phyloP scores from a whole-genome alignment of 2,113 vertebrate species.

The Cyanistes caeruleus region DNA sequence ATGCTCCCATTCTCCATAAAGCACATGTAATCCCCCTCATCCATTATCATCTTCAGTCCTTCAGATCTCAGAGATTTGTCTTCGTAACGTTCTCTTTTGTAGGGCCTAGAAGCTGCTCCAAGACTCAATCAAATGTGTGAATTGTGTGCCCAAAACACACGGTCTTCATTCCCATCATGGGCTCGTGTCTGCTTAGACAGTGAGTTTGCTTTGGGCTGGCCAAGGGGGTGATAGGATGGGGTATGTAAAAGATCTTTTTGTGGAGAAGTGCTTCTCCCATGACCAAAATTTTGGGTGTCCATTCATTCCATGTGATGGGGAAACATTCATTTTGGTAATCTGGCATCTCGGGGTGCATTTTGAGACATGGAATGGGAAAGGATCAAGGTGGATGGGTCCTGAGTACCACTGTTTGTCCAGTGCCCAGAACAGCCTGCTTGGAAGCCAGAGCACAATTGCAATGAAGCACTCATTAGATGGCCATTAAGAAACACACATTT shows the following conservation, averaged over 20 bases:
- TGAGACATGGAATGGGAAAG: not conserved
- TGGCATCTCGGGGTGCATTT: not conserved
- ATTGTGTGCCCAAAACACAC: accelerated
- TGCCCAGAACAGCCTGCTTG: not conserved
- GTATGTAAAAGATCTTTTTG: not conserved
- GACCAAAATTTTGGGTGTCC: not conserved
- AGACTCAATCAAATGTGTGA: accelerated
- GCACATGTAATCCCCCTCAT: not conserved
- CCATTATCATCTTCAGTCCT: not conserved
- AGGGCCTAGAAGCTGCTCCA: not conserved
- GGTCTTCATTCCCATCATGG: not conserved
- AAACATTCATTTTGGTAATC: not conserved
- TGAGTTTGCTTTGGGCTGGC: not conserved
- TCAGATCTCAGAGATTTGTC: not conserved
- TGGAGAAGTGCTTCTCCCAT: not conserved
- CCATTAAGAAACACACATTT: not conserved
- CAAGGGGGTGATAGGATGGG: not conserved
- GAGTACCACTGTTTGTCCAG: not conserved
- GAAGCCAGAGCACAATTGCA: not conserved
- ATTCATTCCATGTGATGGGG: not conserved
- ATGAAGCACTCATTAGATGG: not conserved
- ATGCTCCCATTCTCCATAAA: not conserved
- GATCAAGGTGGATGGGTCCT: accelerated
- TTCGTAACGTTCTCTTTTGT: not conserved
- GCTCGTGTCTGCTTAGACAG: accelerated